Evolutionary conservation across 1,140 invertebrate species (phyloP).

Genomic region (Drosophila varians): DNA sequence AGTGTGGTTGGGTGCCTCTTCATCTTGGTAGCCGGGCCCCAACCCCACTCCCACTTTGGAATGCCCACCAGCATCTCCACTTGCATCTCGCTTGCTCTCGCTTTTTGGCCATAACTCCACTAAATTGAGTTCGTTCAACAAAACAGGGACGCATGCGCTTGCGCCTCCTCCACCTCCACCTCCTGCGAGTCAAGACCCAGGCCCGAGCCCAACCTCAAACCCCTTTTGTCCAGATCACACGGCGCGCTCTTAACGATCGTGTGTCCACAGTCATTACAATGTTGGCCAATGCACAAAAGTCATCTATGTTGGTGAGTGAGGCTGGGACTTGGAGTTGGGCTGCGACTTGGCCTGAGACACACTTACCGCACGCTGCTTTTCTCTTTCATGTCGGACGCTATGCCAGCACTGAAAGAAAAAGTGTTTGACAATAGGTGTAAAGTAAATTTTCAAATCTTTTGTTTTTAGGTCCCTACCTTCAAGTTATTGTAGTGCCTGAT

Average conservation of each 20-base stretch:
- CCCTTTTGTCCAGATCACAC: constrained; percentile 53
- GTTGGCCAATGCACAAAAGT: constrained; percentile 74
- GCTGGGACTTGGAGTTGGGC: constrained; percentile 18
- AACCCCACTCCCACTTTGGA: constrained; percentile 10
- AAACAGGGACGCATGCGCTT: constrained; percentile 69
- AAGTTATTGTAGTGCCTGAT: too few species aligned
- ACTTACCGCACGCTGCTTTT: constrained; percentile 81
- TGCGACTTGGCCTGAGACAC: constrained; percentile 43
- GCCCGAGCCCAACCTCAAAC: constrained; percentile 14
- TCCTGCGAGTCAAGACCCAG: not conserved
- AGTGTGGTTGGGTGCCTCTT: constrained; percentile 57
- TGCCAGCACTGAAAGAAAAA: not conserved
- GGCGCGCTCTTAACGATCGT: constrained; percentile 79
- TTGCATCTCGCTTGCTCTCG: constrained; percentile 16
- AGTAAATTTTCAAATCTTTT: too few species aligned
- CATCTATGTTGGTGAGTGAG: constrained; percentile 11
- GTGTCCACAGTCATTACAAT: constrained; percentile 83
- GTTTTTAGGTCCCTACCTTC: too few species aligned
- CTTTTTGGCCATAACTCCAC: constrained; percentile 66
- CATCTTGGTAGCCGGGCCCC: not conserved
- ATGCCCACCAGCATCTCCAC: constrained; percentile 18
- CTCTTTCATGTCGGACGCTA: constrained; percentile 65
- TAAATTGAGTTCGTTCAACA: constrained; percentile 82
- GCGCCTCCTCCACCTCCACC: constrained; percentile 28
- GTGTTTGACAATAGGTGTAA: too few species aligned